Conservation (phyloP, 2,888 invertebrate genomes). For the Ypsolopha scabrella region DNA sequence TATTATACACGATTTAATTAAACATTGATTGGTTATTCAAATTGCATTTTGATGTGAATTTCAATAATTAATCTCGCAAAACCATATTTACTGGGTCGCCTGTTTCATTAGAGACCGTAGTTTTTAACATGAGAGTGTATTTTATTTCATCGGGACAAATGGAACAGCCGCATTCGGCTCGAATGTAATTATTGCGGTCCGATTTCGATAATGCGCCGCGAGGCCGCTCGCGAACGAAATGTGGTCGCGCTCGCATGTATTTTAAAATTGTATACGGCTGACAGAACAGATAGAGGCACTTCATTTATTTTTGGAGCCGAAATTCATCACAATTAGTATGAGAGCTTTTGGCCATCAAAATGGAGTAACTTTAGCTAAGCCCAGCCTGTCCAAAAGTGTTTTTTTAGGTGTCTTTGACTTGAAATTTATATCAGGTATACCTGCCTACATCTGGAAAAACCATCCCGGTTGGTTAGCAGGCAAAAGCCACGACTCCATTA, state of each 20-base stretch:
- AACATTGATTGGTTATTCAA: background rate
- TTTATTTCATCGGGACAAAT: conserved; percentile 49
- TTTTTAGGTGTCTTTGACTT: no score
- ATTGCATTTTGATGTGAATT: background rate
- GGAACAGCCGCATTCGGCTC: conserved; percentile 50
- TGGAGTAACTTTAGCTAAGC: no score
- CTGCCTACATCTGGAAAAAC: no score
- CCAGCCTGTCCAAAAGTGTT: no score
- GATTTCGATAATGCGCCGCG: conserved; percentile 63
- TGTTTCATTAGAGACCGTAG: conserved; percentile 3
- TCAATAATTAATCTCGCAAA: conserved; percentile 1
- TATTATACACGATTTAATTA: background rate
- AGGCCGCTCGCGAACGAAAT: conserved; percentile 51
- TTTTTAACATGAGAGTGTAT: conserved; percentile 20
- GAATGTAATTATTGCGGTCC: conserved; percentile 66
- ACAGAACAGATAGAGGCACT: conserved; percentile 49
- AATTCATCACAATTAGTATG: background rate
- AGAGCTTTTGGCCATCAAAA: no score
- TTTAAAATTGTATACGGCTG: conserved; percentile 58
- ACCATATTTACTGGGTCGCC: background rate
- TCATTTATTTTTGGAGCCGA: conserved; percentile 19
- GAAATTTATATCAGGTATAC: no score
- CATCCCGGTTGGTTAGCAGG: no score
- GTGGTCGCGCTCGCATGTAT: conserved; percentile 56
- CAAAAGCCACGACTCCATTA: no score